Evolutionary conservation across 2,888 invertebrate species (phyloP), one percentile per base, ranked within the genome.

Genomic region (Tenthredo distinguenda): DNA sequence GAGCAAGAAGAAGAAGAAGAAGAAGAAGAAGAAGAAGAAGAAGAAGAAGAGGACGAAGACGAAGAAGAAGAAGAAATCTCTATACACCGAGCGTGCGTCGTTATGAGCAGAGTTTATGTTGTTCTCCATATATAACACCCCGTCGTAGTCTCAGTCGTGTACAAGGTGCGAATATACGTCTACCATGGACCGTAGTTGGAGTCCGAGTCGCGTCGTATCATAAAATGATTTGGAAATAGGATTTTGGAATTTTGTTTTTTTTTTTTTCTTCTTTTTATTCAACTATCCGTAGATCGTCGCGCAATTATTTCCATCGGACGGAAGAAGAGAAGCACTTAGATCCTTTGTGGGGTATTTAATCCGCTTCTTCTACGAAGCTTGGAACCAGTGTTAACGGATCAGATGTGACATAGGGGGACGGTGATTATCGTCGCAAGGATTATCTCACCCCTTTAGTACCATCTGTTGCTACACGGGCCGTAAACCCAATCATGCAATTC

Each of bases 51-150:
- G 37, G 9, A 79, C 37, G 34, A 79, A 34, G n/a, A 31, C 34
- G 34, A 55, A 55, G 40, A 40, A 62, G 6, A 50, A 18, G 34
- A 90, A 88, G 88, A 89, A 90, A 91, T 90, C 90, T 90, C 89
- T 89, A 90, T 89, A 90, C 89, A 90, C 90, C 89, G 89, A 91
- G 34, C 89, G 90, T 91, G 68, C 89, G 90, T 91, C 90, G 90
- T 91, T 91, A 90, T 88, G 89, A 89, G 88, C 87, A 87, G 86
- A 89, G 90, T 91, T 91, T 91, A 91, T 91, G 91, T 89, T 79
- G 85, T 65, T 76, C 85, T 79, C 84, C 76, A 84, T 84, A 68
- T 43, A 68, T 68, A 77, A 77, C 77, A 77, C 77, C 77, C 55
- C 50, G 77, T 74, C 43, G 43, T 21, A 40, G 40, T 72, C 37